Base-by-base conservation (phyloP, 2,113 vertebrate species). In the Bubalus kerabau region DNA sequence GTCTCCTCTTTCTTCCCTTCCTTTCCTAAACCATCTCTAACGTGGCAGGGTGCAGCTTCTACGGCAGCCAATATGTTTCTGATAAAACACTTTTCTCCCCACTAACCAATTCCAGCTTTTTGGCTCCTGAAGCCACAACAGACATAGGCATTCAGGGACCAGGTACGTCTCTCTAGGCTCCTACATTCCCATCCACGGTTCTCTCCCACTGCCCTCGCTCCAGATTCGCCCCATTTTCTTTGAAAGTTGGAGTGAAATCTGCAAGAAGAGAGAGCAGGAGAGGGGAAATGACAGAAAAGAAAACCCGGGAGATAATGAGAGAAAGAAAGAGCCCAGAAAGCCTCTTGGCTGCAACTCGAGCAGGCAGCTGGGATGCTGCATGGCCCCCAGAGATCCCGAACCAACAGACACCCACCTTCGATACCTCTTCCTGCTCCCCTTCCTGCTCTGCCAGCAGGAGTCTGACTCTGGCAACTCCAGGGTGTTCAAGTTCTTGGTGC, bases 21-120 rank as follows among this genome's bases (percentile, higher is more conserved):
- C 24, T 93, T 89, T 87, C 59, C 43, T 36, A 90, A 93, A 40
- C 90, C 76, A 43, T 96, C 94, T 95, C 43, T 71, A 97, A 92
- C 30, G 54, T 84, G 96, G 96, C 97, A 89, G 67, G 2, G 9
- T 7, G 17, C 87, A 40, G 94, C 95, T 98, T 96, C 97, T 80
- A 95, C 84, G 3, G 96, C 96, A 97, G 98, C 97, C 99, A 99
- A 99, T 98, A 97, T 99, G 98, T 98, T 98, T 99, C 98, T 98
- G 98, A 99, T 98, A 98, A 98, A 99, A 91, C 93, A 88, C 94
- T 98, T 96, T 94, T 97, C 93, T 97, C 94, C 71, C 91, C 95
- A 92, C 98, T 98, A 98, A 98, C 98, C 96, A 97, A 98, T 98
- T 98, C 98, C 98, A 98, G 97, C 98, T 98, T 98, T 97, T 98